Evolutionary conservation across 2,797 vertebrate genomes (phyloP).

Genomic region (Gymnodraco acuticeps): DNA sequence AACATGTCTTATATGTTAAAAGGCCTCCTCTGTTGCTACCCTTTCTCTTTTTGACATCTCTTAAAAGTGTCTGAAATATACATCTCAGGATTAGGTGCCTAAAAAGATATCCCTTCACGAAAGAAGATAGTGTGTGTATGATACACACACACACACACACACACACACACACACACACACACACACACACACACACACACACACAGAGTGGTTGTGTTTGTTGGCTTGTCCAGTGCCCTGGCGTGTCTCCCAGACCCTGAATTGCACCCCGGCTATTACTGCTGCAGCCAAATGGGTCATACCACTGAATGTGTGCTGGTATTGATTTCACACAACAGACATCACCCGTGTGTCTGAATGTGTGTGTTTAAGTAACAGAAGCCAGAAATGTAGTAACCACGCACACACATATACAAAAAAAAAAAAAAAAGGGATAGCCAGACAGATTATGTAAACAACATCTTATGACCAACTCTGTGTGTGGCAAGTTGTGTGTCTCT

Average conservation of each 20-base stretch:
- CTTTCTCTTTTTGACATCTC: too few species aligned
- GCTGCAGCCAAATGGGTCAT: conserved; percentile 70
- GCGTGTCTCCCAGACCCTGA: conserved; percentile 61
- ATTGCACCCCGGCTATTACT: conserved; percentile 48
- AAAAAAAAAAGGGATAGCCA: conserved; percentile 46
- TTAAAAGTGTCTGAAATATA: too few species aligned
- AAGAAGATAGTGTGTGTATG: neutral
- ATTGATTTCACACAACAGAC: conserved; percentile 71
- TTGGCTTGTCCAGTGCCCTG: conserved; percentile 64
- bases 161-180: neutral
- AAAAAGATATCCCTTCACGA: neutral
- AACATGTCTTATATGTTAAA: neutral
- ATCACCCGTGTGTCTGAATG: conserved; percentile 41
- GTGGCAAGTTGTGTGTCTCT: conserved; percentile 17
- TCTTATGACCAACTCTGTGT: conserved; percentile 42
- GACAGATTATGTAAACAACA: conserved; percentile 66
- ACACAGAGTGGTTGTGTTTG: conserved; percentile 27
- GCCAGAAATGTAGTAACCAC: conserved; percentile 53
- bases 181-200: conserved; percentile 14
- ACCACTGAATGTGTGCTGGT: conserved; percentile 51
- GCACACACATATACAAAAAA: conserved; percentile 26
- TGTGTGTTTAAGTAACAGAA: conserved; percentile 48
- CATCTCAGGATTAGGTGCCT: neutral
- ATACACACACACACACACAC: conserved; percentile 23
- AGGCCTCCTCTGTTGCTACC: neutral